Conservation (phyloP, 2,888 invertebrate species). For the Eilema sororculum region DNA sequence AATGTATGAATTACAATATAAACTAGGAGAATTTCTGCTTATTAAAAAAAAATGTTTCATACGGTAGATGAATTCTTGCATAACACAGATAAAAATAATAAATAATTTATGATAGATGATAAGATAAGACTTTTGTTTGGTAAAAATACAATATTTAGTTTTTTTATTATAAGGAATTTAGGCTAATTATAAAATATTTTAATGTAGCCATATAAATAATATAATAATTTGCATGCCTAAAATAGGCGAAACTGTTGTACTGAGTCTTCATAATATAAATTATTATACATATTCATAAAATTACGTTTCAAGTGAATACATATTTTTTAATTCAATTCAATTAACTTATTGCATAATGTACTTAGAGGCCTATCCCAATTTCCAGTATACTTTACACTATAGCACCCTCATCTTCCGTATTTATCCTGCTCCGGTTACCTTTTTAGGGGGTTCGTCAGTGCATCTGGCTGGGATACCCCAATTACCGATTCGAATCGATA, state of each 20-base stretch:
- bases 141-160: not conserved
- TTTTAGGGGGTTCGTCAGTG: too few relatives aligned
- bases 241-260: not conserved
- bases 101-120: not conserved
- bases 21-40: not conserved
- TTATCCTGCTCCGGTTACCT: too few relatives aligned
- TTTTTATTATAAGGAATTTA: conserved; percentile 2
- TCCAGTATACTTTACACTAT: too few relatives aligned
- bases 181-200: conserved; percentile 2
- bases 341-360: not conserved
- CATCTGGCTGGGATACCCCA: too few relatives aligned
- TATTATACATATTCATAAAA: not conserved
- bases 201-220: not conserved
- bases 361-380: too few relatives aligned
- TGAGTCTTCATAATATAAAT: not conserved
- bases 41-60: not conserved
- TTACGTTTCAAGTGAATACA: not conserved
- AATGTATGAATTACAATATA: not conserved
- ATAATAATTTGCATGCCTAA: conserved; percentile 2
- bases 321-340: not conserved
- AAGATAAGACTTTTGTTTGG: not conserved
- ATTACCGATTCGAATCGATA: too few relatives aligned
- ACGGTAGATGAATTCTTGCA: conserved; percentile 6
- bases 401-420: too few relatives aligned
- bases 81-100: not conserved